Percentiles rank a stretch among this genome's conserved stretches.
phyloP scores from a whole-genome alignment of 2,888 invertebrate species.

The Subacronicta megacephala region DNA sequence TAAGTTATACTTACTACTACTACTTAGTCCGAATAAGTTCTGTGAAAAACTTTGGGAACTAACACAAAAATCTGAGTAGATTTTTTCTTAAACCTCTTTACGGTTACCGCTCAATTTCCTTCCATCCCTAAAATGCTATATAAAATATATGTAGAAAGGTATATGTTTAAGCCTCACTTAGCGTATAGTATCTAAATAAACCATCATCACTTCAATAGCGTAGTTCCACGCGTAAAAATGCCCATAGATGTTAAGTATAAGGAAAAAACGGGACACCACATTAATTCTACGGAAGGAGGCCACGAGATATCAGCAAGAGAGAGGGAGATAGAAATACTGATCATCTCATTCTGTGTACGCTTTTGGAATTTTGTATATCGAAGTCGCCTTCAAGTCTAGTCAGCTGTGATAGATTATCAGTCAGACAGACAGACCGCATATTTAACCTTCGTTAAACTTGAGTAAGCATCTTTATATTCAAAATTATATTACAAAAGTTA shows the following conservation, averaged over 20 bases:
- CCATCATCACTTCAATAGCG: conserved; percentile 41
- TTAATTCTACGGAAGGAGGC: conserved; percentile 22
- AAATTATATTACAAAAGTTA: too few relatives aligned
- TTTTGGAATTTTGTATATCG: too few relatives aligned
- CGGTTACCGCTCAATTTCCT: neutral
- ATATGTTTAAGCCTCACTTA: conserved; percentile 2
- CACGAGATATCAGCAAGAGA: conserved; percentile 19
- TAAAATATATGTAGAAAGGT: too few relatives aligned
- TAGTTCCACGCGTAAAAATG: conserved; percentile 37
- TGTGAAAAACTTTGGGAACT: too few relatives aligned
- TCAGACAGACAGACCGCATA: too few relatives aligned
- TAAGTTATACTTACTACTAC: too few relatives aligned
- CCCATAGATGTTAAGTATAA: conserved; percentile 39
- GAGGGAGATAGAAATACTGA: conserved; percentile 11
- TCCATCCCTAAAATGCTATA: conserved; percentile 9
- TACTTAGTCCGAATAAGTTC: too few relatives aligned
- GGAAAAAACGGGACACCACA: conserved; percentile 37
- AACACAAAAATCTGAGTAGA: neutral
- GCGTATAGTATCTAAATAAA: conserved; percentile 8
- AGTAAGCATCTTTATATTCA: too few relatives aligned
- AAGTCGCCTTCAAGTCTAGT: too few relatives aligned
- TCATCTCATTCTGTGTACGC: too few relatives aligned
- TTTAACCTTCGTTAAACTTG: too few relatives aligned
- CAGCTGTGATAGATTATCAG: too few relatives aligned
- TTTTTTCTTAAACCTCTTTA: neutral